Base-by-base conservation (phyloP, 2,113 vertebrate species). In the Esox niger region DNA sequence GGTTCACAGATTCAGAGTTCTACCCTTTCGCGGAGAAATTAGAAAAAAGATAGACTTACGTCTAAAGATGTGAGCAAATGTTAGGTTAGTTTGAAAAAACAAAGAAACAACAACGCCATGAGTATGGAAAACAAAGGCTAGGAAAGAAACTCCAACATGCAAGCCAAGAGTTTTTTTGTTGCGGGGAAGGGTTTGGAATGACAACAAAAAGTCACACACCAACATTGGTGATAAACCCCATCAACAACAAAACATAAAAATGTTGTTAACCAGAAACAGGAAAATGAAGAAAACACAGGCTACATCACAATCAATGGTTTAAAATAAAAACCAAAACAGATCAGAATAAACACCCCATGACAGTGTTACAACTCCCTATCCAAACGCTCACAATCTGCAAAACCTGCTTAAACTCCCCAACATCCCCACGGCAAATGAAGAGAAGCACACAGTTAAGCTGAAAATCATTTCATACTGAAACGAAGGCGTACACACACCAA, bases 361-460 rank as follows among this genome's bases (percentile, higher is more conserved):
- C 93, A 94, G 91, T n/a, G n/a, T 93, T 92, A 91, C 89, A 88
- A 92, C 91, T 91, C 87, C 92, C 84, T 88, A 67, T 62, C 64
- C 64, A 79, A 82, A 84, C 63, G 79, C 70, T 69, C 64, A 74
- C 83, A 78, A 52, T 81, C 70, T 93, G 89, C 91, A 87, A 87
- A 87, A 62, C 17, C 11, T 88, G 81, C 82, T 84, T 29, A 62
- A 89, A 91, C 90, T 89, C 88, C 87, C 85, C 85, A 87, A 87
- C 93, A 84, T 90, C 83, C 91, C 80, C 85, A 93, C 91, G 95
- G 92, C 94, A 94, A 94, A 92, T 92, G 91, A 90, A 92, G 91
- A 94, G 91, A 92, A 94, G 93, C 96, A 98, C 96, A 96, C 96
- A 95, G 94, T 98, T 98, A 96, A 97, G 95, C 95, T 94, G 89